Percentiles rank a stretch among this genome's conserved stretches.
phyloP scores from a whole-genome alignment of 2,888 invertebrate species.

The Polylopha cassiicola region DNA sequence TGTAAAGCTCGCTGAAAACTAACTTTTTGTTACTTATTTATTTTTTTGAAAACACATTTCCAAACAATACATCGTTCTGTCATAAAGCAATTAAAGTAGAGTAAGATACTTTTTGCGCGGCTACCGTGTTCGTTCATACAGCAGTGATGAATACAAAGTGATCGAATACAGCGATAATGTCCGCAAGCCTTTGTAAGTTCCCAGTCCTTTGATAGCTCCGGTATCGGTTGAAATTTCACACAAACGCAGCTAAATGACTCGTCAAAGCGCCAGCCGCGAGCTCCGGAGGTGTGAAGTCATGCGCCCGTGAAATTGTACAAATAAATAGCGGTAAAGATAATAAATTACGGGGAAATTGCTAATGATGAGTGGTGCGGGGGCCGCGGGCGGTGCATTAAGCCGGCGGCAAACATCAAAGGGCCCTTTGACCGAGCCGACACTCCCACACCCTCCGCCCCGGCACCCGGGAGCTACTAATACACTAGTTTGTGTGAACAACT shows the following conservation, averaged over 20 bases:
- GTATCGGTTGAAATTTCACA: constrained; percentile 14
- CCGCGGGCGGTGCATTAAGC: constrained; percentile 76
- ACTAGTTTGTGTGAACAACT: constrained; percentile 39
- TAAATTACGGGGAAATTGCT: constrained; percentile 77
- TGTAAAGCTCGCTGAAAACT: no score
- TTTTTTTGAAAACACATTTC: no score
- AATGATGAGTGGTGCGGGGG: constrained; percentile 72
- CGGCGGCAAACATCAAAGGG: constrained; percentile 77
- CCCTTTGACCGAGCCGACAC: constrained; percentile 76
- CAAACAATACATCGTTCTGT: no score
- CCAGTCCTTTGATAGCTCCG: constrained; percentile 16
- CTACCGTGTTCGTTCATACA: no score
- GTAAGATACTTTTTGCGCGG: no score
- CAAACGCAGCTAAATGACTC: constrained; percentile 24
- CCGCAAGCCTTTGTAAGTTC: no score
- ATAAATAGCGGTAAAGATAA: constrained; percentile 76
- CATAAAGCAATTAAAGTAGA: no score
- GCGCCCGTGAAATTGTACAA: constrained; percentile 67
- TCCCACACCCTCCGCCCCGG: constrained; percentile 52
- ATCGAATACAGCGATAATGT: no score
- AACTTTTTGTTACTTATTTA: no score
- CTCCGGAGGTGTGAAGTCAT: constrained; percentile 48
- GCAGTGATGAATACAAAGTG: no score
- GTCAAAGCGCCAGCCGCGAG: constrained; percentile 10
- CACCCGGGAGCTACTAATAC: constrained; percentile 37